phyloP scores from a whole-genome alignment of 2,113 vertebrate genomes.

The Echinops telfairi region DNA sequence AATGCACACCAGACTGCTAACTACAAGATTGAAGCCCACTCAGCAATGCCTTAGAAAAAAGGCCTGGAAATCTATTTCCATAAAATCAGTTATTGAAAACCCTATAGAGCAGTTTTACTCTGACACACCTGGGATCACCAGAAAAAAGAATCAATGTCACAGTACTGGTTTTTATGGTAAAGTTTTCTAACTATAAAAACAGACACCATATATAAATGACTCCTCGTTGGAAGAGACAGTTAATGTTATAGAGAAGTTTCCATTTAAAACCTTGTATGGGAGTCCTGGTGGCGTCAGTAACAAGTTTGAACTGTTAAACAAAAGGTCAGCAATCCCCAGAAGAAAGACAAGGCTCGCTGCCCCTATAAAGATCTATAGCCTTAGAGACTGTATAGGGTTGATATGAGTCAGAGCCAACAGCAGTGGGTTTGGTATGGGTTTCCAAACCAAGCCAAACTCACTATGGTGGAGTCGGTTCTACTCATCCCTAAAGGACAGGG shows the following conservation, averaged over 20 bases:
- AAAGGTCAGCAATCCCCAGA: not conserved
- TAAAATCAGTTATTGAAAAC: not conserved
- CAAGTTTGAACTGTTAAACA: too few relatives aligned
- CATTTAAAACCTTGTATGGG: not conserved
- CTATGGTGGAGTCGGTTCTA: too few relatives aligned
- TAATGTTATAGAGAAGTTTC: not conserved
- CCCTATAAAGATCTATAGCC: too few relatives aligned
- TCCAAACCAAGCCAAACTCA: too few relatives aligned
- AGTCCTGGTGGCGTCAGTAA: too few relatives aligned
- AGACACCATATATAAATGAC: not conserved
- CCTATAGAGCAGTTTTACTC: not conserved
- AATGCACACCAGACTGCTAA: not conserved
- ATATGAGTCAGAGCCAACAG: too few relatives aligned
- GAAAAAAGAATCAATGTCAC: not conserved
- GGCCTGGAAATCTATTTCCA: not conserved
- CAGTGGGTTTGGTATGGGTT: too few relatives aligned
- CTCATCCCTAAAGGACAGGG: too few relatives aligned
- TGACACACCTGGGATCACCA: not conserved
- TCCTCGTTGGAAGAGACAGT: not conserved
- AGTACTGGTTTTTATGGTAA: not conserved
- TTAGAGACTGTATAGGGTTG: too few relatives aligned
- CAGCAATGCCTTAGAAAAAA: not conserved
- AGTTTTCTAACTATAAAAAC: not conserved
- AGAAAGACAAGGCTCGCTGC: too few relatives aligned
- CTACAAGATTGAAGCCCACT: not conserved